Percentiles rank a stretch among this genome's conserved stretches.
phyloP scores from a whole-genome alignment of 2,113 vertebrate genomes.

The Pedionomus torquatus region DNA sequence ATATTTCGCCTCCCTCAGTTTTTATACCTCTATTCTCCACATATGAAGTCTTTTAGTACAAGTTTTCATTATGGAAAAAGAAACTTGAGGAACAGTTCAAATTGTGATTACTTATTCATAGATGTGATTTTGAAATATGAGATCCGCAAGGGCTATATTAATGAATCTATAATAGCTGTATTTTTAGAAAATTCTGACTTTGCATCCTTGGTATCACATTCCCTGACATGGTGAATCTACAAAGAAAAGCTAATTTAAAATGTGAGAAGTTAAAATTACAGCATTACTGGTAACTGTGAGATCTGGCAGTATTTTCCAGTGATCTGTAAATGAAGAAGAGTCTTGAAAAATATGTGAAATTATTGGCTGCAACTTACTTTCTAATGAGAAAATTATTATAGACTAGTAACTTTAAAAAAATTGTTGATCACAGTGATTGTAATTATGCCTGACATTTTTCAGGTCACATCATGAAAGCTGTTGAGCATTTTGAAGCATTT shows the following conservation, averaged over 20 bases:
- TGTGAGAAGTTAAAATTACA: not conserved
- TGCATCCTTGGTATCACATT: not conserved
- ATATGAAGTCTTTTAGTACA: not conserved
- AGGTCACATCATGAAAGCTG: conserved; percentile 79
- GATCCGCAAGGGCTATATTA: not conserved
- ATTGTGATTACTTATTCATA: not conserved
- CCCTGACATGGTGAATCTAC: not conserved
- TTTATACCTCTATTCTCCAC: not conserved
- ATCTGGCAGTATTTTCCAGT: not conserved
- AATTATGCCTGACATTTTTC: conserved; percentile 46
- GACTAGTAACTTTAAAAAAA: not conserved
- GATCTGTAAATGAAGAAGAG: not conserved
- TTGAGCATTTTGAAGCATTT: conserved; percentile 82
- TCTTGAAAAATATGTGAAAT: not conserved
- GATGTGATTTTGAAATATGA: not conserved
- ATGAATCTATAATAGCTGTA: not conserved
- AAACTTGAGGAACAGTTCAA: not conserved
- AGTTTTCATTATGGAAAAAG: not conserved
- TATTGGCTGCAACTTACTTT: not conserved
- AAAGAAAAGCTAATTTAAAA: not conserved
- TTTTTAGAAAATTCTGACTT: not conserved
- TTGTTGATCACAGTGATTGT: not conserved
- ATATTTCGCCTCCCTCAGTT: not conserved
- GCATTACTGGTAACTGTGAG: not conserved
- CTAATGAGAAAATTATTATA: not conserved